Percentiles rank a stretch among this genome's conserved stretches.
Conservation (phyloP, 2,797 vertebrate genomes). For the Myotis daubentonii region DNA sequence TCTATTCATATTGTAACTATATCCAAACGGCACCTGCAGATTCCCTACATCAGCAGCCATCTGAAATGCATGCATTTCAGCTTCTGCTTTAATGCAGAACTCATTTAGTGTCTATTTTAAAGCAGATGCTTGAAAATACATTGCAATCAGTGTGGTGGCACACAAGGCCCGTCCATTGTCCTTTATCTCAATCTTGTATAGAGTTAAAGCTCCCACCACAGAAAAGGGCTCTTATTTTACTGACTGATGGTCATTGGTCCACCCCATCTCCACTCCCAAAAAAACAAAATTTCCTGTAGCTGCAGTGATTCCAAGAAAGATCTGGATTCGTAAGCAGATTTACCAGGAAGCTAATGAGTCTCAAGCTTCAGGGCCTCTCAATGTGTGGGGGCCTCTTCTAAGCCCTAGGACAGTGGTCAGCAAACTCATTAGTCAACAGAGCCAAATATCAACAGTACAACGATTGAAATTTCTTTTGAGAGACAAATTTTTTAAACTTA, state of each 20-base stretch:
- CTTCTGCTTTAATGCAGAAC: background rate
- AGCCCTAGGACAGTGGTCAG: background rate
- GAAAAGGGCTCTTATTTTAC: background rate
- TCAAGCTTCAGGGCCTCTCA: background rate
- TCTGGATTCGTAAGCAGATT: background rate
- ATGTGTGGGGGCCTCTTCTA: background rate
- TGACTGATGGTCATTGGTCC: background rate
- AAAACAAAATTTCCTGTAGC: background rate
- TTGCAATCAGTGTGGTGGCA: background rate
- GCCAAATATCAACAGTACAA: no score
- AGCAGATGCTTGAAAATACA: conserved; percentile 25
- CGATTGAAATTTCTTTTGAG: no score
- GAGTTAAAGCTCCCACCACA: background rate
- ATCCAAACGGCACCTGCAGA: conserved; percentile 42
- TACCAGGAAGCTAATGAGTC: background rate
- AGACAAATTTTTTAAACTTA: no score
- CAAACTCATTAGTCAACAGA: no score
- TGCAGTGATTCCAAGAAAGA: background rate
- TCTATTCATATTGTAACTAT: conserved; percentile 32
- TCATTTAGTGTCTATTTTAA: conserved; percentile 41
- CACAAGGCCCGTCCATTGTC: background rate
- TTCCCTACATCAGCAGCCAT: conserved; percentile 41
- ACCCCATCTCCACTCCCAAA: background rate
- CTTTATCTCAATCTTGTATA: background rate
- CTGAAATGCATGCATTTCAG: conserved; percentile 27